Conservation (phyloP, 1,140 invertebrate genomes). For the Drosophila ercepeae region DNA sequence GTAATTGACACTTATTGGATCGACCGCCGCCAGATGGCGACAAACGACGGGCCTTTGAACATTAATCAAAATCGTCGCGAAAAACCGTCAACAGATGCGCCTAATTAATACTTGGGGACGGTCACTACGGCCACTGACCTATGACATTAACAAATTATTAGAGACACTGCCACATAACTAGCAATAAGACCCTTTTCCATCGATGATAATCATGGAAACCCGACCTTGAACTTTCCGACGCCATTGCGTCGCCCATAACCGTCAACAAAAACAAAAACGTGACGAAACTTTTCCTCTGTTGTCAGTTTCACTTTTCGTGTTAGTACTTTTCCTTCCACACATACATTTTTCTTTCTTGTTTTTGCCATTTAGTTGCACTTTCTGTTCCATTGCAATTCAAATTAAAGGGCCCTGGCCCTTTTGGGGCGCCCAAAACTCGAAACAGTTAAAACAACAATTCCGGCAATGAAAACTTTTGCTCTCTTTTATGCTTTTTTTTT, state of each 20-base stretch:
- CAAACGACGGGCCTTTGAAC: not conserved
- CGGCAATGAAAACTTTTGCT: conserved; percentile 27
- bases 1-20: conserved; percentile 67
- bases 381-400: conserved; percentile 47
- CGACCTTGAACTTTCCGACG: conserved; percentile 69
- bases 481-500: not conserved
- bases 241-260: conserved; percentile 52
- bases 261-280: conserved; percentile 35
- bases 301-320: conserved; percentile 74
- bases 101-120: conserved; percentile 1
- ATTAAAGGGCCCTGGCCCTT: conserved; percentile 46
- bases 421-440: conserved; percentile 16
- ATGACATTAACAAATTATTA: conserved; percentile 19
- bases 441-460: conserved; percentile 24
- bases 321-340: conserved; percentile 30
- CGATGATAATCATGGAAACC: conserved; percentile 20
- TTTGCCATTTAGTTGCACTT: conserved; percentile 12
- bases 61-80: conserved; percentile 5
- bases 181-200: conserved; percentile 9
- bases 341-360: conserved; percentile 23
- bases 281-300: conserved; percentile 49
- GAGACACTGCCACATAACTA: not conserved
- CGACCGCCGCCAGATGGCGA: not conserved
- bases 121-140: conserved; percentile 10
- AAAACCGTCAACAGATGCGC: conserved; percentile 3